These are phyloP conservation scores for Oceanodroma tethys DNA, from an alignment of 2,113 vertebrate genomes.

Conservation along the genomic window DNA sequence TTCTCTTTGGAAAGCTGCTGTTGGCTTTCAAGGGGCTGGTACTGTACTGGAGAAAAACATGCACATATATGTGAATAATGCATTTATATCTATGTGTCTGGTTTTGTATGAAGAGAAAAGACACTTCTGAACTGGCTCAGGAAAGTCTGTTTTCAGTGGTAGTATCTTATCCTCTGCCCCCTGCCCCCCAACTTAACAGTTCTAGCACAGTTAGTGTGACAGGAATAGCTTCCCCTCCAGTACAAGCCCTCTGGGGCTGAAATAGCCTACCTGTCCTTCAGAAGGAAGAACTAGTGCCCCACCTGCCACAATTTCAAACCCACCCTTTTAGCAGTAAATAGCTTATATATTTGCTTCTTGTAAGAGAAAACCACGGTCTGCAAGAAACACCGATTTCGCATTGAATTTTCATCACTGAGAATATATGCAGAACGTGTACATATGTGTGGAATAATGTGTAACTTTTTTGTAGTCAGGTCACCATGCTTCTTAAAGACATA, in stretches of 20 bases:
- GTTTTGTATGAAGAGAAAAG: background rate
- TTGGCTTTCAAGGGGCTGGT: background rate
- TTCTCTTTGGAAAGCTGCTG: background rate
- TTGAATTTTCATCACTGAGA: background rate
- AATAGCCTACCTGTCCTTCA: background rate
- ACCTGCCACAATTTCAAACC: background rate
- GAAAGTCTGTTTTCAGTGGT: background rate
- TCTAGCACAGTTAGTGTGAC: background rate
- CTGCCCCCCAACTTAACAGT: background rate
- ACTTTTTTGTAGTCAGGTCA: background rate
- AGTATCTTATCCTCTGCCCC: accelerated
- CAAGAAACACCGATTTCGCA: background rate
- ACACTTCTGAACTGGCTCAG: background rate
- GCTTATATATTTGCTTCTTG: background rate
- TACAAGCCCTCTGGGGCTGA: background rate
- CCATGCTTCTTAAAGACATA: background rate
- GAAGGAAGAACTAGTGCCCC: background rate
- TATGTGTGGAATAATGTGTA: background rate
- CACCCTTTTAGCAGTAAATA: background rate
- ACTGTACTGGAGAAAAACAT: background rate
- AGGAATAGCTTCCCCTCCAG: background rate
- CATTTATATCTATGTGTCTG: background rate
- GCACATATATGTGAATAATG: background rate
- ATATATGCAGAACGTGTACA: background rate
- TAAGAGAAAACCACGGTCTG: background rate